Base-by-base conservation (phyloP, 2,888 invertebrate genomes). In the Crematogaster levior region DNA sequence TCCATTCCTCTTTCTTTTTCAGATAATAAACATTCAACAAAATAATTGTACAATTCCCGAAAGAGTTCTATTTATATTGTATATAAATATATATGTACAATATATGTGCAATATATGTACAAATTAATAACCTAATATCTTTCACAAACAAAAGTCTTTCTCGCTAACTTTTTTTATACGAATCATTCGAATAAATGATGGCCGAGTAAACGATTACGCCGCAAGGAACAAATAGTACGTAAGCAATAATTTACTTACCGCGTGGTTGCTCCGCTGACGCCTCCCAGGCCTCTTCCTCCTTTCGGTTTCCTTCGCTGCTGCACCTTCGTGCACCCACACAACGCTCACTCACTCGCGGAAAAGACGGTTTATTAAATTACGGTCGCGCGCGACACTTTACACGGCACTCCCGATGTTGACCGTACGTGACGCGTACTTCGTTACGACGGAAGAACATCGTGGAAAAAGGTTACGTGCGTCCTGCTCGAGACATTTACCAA, bases 201-300 rank as follows among this genome's bases (percentile, higher is more conserved):
- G 40, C 15, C 60, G 37, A 40, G 24, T 3, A 15, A 40, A 27
- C 63, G 40, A 63, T 43, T 43, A 9, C 27, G 63, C 27, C 21
- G 43, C 61, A 9, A 43, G 3, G 63, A 46, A 65, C 63, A 65
- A 65, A 65, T 27, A 65, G 43, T 27, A 65, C 43, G 43, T 27
- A 27, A 65, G 27, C 63, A 65, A 65, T 65, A 65, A 65, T 43
- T 65, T 43, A 43, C 63, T 65, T 65, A 65, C 63, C 40, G 37
- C 40, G 7, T 3, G 40, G 18, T 27, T 24, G 24, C 40, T 40
- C 40, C 61, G 24, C 61, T n/a, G n/a, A 37, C 60, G 34, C 60
- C 34, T n/a, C n/a, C 34, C 34, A n/a, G 34, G 10, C 15, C 61
- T 15, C 10, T 24, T 40, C 60, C 37, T 37, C 24, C 40, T 40